Conservation (phyloP, 2,888 invertebrate genomes). For the Drosophila paranaensis region DNA sequence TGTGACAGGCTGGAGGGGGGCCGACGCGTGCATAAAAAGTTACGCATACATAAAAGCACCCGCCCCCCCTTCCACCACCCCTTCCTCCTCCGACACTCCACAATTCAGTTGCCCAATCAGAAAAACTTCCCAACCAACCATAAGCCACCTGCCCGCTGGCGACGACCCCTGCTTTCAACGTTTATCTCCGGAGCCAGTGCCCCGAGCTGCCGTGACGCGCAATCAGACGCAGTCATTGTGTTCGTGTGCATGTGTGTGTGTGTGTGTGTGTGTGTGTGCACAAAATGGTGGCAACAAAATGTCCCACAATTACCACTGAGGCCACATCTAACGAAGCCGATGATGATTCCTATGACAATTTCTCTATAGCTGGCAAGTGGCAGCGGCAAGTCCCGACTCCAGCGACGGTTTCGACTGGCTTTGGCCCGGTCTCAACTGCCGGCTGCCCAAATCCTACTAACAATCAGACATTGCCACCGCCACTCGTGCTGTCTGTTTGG, state of each 20-base stretch:
- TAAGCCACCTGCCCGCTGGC: slow-evolving; percentile 64
- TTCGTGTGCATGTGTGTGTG: slow-evolving; percentile 38
- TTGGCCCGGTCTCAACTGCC: slow-evolving; percentile 31
- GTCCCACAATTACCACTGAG: slow-evolving; percentile 84
- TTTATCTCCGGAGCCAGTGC: slow-evolving; percentile 63
- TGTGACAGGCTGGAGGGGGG: slow-evolving; percentile 55
- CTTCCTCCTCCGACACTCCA: background rate
- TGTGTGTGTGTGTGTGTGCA: slow-evolving; percentile 25
- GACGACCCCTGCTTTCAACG: slow-evolving; percentile 63
- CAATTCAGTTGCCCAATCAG: slow-evolving; percentile 56
- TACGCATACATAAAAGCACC: slow-evolving; percentile 68
- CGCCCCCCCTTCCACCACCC: too few species aligned
- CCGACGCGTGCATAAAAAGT: slow-evolving; percentile 69
- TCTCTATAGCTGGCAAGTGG: slow-evolving; percentile 79
- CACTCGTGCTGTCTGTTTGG: slow-evolving; percentile 49
- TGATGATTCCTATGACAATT: slow-evolving; percentile 84
- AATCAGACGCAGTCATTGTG: slow-evolving; percentile 71
- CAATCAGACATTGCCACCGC: slow-evolving; percentile 78
- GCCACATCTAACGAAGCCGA: slow-evolving; percentile 84
- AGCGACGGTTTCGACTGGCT: slow-evolving; percentile 8
- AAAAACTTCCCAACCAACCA: slow-evolving; percentile 54
- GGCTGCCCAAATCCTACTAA: slow-evolving; percentile 66
- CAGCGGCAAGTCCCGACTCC: slow-evolving; percentile 45
- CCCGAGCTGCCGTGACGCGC: slow-evolving; percentile 55
- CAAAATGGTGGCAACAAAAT: slow-evolving; percentile 81